A percentile compares a stretch with the other conserved stretches of the same genome.
Conservation (phyloP, 2,113 vertebrate genomes). For the Python bivittatus region DNA sequence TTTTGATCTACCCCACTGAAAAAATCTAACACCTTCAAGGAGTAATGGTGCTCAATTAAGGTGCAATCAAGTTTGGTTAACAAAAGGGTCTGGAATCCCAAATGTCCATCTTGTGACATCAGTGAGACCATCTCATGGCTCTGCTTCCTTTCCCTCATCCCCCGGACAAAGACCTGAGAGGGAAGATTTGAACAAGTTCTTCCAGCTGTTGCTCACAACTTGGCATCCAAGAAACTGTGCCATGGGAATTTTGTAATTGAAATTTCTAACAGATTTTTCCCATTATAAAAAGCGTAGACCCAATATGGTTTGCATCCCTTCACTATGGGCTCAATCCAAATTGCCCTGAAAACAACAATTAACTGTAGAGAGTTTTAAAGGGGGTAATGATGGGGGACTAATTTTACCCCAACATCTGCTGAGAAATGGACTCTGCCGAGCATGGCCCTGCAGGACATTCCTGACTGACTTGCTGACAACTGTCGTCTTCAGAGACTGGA, state of each 20-base stretch:
- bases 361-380: not conserved
- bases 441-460: not conserved
- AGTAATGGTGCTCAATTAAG: not conserved
- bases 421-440: not conserved
- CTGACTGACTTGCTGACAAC: too few species aligned
- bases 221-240: not conserved
- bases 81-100: not conserved
- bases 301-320: not conserved
- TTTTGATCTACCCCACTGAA: not conserved
- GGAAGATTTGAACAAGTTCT: not conserved
- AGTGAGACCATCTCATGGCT: not conserved
- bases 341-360: not conserved
- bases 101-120: not conserved
- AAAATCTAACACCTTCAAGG: not conserved
- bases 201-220: not conserved
- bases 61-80: too few species aligned
- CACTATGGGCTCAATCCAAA: not conserved
- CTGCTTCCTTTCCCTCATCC: not conserved
- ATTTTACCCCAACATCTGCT: too few species aligned
- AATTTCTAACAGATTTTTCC: not conserved
- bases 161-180: not conserved
- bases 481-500: too few species aligned
- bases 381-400: not conserved
- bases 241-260: not conserved
- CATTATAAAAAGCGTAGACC: not conserved